A percentile compares a stretch with the other conserved stretches of the same genome.
phyloP scores from a whole-genome alignment of 2,797 vertebrate species.

The Enteromius afrohamiltoni region DNA sequence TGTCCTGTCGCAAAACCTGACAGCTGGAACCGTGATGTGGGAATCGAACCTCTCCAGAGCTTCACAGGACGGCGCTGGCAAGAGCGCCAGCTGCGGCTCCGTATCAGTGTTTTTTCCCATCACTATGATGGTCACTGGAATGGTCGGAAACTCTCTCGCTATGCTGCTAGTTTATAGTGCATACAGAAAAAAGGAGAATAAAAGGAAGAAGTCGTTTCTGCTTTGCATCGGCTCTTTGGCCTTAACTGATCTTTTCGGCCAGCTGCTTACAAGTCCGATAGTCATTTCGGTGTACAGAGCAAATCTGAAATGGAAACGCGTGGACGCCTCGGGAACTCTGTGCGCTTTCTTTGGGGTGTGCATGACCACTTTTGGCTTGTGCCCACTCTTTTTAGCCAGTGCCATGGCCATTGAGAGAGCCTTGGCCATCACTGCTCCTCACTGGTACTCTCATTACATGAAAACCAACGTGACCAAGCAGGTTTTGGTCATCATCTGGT shows the following conservation, averaged over 20 bases:
- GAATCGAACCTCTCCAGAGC: slow-evolving; percentile 69
- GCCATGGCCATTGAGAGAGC: slow-evolving; percentile 93
- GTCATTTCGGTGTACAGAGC: slow-evolving; percentile 91
- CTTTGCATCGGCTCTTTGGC: slow-evolving; percentile 94
- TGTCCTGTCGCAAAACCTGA: slow-evolving; percentile 2
- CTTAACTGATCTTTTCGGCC: slow-evolving; percentile 89
- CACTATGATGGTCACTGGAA: slow-evolving; percentile 91
- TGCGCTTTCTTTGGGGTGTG: slow-evolving; percentile 92
- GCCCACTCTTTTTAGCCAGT: slow-evolving; percentile 90
- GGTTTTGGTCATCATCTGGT: slow-evolving; percentile 82
- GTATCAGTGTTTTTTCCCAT: slow-evolving; percentile 90
- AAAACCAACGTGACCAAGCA: slow-evolving; percentile 83
- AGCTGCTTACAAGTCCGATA: slow-evolving; percentile 91
- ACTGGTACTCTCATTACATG: slow-evolving; percentile 95
- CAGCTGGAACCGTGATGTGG: slow-evolving; percentile 70
- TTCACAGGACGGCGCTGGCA: slow-evolving; percentile 61
- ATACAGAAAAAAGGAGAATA: slow-evolving; percentile 87
- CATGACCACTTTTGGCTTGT: slow-evolving; percentile 95
- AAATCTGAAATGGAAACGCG: slow-evolving; percentile 76
- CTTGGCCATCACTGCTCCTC: slow-evolving; percentile 89
- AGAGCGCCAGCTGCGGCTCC: slow-evolving; percentile 72
- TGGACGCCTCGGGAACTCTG: slow-evolving; percentile 85
- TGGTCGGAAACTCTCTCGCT: slow-evolving; percentile 92
- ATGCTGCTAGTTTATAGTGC: slow-evolving; percentile 87
- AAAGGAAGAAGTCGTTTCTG: slow-evolving; percentile 88